Conservation (phyloP, 2,797 vertebrate species). For the Nasua narica region DNA sequence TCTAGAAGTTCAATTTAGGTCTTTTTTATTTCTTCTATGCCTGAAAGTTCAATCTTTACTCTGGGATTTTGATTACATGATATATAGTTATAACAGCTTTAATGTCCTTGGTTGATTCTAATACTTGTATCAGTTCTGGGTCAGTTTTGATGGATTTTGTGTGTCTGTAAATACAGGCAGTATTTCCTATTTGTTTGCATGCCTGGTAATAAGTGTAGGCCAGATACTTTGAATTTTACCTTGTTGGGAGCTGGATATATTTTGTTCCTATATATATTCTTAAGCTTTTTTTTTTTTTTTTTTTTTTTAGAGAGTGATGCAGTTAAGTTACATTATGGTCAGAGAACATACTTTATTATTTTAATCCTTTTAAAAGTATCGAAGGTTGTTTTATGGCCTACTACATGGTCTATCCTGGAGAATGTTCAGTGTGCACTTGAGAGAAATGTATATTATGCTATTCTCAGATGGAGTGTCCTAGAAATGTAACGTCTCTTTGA, state of each 20-base stretch:
- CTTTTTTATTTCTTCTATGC: neutral
- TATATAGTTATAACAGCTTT: neutral
- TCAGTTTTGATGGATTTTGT: neutral
- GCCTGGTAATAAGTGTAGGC: neutral
- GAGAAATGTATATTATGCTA: neutral
- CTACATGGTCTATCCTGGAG: neutral
- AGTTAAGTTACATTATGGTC: neutral
- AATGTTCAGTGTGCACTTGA: neutral
- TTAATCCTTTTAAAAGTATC: neutral
- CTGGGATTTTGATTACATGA: neutral
- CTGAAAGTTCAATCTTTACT: neutral
- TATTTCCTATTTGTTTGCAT: neutral
- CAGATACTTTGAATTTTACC: neutral
- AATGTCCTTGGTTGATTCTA: neutral
- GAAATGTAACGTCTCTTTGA: neutral
- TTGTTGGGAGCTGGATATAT: neutral
- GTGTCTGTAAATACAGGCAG: neutral
- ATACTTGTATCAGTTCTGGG: neutral
- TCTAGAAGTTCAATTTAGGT: neutral
- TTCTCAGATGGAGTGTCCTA: neutral
- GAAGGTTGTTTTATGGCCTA: neutral
- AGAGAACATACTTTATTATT: neutral
- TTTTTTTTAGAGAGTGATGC: neutral
- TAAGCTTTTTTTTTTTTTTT: neutral
- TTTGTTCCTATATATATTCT: neutral